These are phyloP conservation scores for Trididemnum miniatum DNA, from an alignment of 23 tunicate species.

Conservation along the genomic window DNA sequence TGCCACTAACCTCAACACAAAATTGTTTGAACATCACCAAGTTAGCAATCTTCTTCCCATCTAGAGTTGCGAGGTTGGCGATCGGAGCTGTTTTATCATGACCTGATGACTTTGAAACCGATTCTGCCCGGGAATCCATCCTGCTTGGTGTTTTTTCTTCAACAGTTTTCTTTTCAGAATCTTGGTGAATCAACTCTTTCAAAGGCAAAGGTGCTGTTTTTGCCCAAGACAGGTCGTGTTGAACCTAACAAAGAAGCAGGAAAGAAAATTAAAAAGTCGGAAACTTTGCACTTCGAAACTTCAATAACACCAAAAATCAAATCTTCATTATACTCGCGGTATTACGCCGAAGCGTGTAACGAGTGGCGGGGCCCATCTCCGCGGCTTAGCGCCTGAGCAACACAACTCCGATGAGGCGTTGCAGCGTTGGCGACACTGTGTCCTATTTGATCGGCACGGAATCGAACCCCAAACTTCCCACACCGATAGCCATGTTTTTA, in stretches of 20 bases:
- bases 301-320: too few relatives aligned
- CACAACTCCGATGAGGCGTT: too few relatives aligned
- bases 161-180: conserved; percentile 19
- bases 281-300: background rate
- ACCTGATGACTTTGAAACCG: background rate
- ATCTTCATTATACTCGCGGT: too few relatives aligned
- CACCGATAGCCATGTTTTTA: too few relatives aligned
- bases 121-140: background rate
- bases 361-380: too few relatives aligned
- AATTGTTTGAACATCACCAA: conserved; percentile 53
- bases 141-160: background rate
- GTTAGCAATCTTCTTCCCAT: conserved; percentile 44
- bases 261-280: background rate
- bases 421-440: too few relatives aligned
- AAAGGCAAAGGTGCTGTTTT: conserved; percentile 56
- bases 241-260: conserved; percentile 35
- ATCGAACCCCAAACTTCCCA: too few relatives aligned
- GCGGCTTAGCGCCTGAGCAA: too few relatives aligned
- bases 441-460: too few relatives aligned
- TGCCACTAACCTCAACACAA: conserved; percentile 44
- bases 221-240: conserved; percentile 66
- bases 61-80: too few relatives aligned
- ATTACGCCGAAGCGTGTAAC: too few relatives aligned
- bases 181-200: conserved; percentile 31
- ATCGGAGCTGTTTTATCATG: background rate